A percentile compares a stretch with the other conserved stretches of the same genome.
phyloP scores from a whole-genome alignment of 2,113 vertebrate genomes.

The Myiagra hebetior region DNA sequence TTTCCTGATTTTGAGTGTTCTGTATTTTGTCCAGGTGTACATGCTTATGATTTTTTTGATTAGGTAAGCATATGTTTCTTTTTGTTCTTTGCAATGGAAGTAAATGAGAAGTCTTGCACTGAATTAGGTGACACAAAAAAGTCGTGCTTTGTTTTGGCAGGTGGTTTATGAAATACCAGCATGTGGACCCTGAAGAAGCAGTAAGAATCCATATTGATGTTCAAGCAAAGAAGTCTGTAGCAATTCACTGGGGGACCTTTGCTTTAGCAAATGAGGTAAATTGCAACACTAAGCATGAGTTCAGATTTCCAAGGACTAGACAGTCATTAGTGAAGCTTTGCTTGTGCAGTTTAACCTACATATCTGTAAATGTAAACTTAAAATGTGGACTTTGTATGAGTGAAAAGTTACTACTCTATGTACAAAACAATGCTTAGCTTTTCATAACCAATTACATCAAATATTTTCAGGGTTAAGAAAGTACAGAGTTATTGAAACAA shows the following conservation, averaged over 20 bases:
- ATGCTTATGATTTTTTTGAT: neutral
- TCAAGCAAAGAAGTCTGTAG: conserved; percentile 87
- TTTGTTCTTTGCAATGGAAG: neutral
- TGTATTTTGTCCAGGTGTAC: neutral
- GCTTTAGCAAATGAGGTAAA: conserved; percentile 91
- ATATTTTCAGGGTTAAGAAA: neutral
- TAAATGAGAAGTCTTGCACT: neutral
- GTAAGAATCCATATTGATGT: conserved; percentile 91
- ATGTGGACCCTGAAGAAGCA: conserved; percentile 92
- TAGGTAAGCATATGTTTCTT: neutral
- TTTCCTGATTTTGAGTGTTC: neutral
- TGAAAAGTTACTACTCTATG: neutral
- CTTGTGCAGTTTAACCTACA: neutral
- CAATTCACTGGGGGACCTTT: conserved; percentile 96
- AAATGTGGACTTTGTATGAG: neutral
- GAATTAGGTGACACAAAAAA: neutral
- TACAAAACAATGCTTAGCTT: neutral
- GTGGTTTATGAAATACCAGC: conserved; percentile 91
- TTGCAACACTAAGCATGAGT: neutral
- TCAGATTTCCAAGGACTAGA: neutral
- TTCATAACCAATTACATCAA: neutral
- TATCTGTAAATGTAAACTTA: neutral
- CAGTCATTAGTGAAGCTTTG: neutral
- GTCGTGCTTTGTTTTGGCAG: conserved; percentile 69
- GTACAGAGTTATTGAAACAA: neutral